Evolutionary conservation across 2,113 vertebrate species (phyloP).

Genomic region (Etheostoma spectabile): DNA sequence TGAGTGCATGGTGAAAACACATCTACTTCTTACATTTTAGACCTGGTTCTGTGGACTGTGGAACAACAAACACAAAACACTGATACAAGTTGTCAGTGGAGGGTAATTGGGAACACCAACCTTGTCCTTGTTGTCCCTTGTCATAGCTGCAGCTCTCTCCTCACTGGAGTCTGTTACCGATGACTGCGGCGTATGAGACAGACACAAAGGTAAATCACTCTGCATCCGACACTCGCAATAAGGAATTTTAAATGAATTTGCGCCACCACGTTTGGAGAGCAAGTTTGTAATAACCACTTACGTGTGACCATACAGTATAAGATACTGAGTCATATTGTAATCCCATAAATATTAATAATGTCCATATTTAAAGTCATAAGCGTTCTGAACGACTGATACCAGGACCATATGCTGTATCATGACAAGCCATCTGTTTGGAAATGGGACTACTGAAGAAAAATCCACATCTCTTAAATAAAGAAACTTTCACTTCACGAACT

Average conservation of each 20-base stretch:
- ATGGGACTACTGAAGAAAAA: not conserved
- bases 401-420: conserved; percentile 25
- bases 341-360: conserved; percentile 46
- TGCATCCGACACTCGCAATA: not conserved
- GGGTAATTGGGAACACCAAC: conserved; percentile 64
- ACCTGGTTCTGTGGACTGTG: not conserved
- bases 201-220: conserved; percentile 60
- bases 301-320: conserved; percentile 35
- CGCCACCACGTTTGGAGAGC: conserved; percentile 1
- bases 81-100: conserved; percentile 9
- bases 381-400: conserved; percentile 19
- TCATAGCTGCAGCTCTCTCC: conserved; percentile 62
- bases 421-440: conserved; percentile 43
- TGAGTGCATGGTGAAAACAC: not conserved
- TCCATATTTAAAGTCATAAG: conserved; percentile 25
- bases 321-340: conserved; percentile 27
- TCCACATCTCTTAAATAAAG: conserved; percentile 9
- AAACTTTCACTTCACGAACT: not conserved
- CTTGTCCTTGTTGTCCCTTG: conserved; percentile 75
- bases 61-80: conserved; percentile 1
- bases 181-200: conserved; percentile 66
- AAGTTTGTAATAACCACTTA: conserved; percentile 40
- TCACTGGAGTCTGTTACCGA: conserved; percentile 71
- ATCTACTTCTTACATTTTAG: not conserved
- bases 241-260: not conserved